phyloP scores from a whole-genome alignment of 2,797 vertebrate species.

The Somateria mollissima region DNA sequence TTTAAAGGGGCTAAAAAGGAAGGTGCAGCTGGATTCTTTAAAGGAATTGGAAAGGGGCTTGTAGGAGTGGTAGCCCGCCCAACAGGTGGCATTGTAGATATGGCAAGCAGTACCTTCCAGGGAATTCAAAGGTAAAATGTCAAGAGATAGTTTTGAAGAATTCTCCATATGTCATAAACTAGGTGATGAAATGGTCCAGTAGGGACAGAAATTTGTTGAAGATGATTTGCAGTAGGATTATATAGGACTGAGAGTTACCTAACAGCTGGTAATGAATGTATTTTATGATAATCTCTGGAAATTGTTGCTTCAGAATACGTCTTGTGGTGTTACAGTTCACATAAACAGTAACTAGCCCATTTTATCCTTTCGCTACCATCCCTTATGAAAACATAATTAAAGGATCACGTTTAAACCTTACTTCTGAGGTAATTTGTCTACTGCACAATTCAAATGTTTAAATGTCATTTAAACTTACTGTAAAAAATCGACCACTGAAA shows the following conservation, averaged over 20 bases:
- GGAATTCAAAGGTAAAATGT: constrained; percentile 92
- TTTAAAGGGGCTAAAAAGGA: constrained; percentile 92
- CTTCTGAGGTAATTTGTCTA: neutral
- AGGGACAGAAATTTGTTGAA: neutral
- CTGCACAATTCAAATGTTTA: neutral
- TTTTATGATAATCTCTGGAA: neutral
- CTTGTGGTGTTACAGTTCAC: neutral
- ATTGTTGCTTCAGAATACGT: neutral
- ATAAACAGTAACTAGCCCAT: neutral
- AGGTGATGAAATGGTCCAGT: neutral
- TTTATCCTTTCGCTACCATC: neutral
- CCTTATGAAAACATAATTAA: neutral
- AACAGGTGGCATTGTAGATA: constrained; percentile 94
- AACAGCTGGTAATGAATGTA: neutral
- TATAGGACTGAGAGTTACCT: neutral
- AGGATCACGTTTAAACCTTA: neutral
- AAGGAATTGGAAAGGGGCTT: constrained; percentile 95
- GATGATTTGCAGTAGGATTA: no score
- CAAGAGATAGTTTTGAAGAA: no score
- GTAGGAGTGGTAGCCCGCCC: constrained; percentile 95
- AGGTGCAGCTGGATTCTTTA: constrained; percentile 96
- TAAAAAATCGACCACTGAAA: neutral
- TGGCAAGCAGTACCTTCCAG: constrained; percentile 98
- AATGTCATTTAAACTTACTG: neutral
- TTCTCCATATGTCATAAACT: accelerated